Evolutionary conservation across 1,140 invertebrate species (phyloP).

Genomic region (Micrasema longulum): DNA sequence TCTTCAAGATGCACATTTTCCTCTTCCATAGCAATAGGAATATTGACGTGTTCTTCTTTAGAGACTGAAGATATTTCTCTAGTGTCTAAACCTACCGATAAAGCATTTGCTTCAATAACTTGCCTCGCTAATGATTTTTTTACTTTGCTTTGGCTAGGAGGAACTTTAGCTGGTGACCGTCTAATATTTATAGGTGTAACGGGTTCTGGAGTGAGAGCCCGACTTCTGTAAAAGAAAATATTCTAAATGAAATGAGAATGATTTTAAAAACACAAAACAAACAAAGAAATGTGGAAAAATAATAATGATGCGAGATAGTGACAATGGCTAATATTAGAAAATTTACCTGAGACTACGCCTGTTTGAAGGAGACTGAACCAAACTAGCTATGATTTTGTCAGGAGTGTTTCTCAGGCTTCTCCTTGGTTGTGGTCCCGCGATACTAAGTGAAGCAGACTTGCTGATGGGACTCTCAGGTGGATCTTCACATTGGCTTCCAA

Average conservation of each 20-base stretch:
- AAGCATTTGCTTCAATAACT: constrained; percentile 62
- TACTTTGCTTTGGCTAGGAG: constrained; percentile 56
- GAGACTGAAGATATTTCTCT: neutral
- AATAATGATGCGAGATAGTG: neutral
- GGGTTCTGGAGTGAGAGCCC: constrained; percentile 59
- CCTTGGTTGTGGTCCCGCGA: constrained; percentile 23
- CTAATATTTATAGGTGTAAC: constrained; percentile 10
- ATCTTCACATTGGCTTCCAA: neutral
- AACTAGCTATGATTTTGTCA: constrained; percentile 9
- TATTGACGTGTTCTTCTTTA: constrained; percentile 10
- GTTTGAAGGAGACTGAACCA: constrained; percentile 1
- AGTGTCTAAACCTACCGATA: constrained; percentile 56
- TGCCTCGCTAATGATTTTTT: constrained; percentile 62
- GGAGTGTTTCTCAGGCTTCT: constrained; percentile 35
- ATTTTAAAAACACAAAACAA: constrained; percentile 44
- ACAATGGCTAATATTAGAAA: neutral
- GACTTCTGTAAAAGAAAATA: constrained; percentile 57
- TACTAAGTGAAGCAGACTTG: neutral
- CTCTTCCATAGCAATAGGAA: no score
- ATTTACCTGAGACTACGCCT: constrained; percentile 36
- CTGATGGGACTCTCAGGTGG: neutral
- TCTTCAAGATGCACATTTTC: no score
- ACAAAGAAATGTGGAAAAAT: constrained; percentile 8
- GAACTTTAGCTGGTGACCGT: constrained; percentile 7
- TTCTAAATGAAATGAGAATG: no score